Percentiles rank a stretch among this genome's conserved stretches.
Conservation (phyloP, 2,888 invertebrate genomes). For the Caenorhabditis wallacei region DNA sequence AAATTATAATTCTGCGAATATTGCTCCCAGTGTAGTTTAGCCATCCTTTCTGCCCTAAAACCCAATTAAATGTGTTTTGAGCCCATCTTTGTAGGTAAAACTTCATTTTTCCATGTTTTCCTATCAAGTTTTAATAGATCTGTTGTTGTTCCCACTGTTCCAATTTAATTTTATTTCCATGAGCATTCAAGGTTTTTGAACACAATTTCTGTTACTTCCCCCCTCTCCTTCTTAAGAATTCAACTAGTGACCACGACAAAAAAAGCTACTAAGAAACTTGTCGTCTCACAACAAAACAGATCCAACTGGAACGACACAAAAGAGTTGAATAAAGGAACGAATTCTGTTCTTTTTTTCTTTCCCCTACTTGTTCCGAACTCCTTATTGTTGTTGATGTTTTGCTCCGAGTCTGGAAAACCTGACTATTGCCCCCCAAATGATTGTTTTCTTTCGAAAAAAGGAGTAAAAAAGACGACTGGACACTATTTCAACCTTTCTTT, state of each 20-base stretch:
- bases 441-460: constrained; percentile 51
- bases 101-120: no score
- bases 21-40: no score
- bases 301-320: constrained; percentile 30
- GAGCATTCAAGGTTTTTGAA: no score
- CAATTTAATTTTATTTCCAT: background rate
- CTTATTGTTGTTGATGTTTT: constrained; percentile 64
- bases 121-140: no score
- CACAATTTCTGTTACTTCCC: no score
- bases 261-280: constrained; percentile 54
- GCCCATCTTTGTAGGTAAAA: no score
- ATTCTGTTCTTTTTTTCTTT: constrained; percentile 44
- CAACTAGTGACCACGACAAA: constrained; percentile 10
- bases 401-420: constrained; percentile 48
- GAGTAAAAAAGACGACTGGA: constrained; percentile 36
- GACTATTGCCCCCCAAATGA: constrained; percentile 49
- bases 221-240: background rate
- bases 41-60: no score
- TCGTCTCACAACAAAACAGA: constrained; percentile 46
- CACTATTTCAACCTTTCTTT: constrained; percentile 46
- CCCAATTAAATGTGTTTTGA: no score
- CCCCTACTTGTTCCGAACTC: constrained; percentile 32
- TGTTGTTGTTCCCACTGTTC: background rate
- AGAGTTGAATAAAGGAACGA: constrained; percentile 19
- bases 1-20: no score